Base-by-base conservation (phyloP, 2,888 invertebrate genomes). In the Stomorhina lunata region DNA sequence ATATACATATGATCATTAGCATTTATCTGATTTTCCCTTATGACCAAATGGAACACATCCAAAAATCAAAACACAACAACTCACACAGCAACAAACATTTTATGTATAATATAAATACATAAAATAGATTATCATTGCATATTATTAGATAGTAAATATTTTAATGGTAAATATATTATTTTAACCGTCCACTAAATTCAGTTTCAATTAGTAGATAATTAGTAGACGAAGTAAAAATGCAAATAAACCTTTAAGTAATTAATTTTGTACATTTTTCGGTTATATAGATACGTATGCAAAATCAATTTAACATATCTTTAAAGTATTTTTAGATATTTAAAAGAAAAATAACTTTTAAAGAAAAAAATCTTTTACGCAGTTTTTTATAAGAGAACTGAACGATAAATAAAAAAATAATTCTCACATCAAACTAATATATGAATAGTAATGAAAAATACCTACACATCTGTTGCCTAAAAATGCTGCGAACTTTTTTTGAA, bases 1-100 rank as follows among this genome's bases (percentile, higher is more conserved):
- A 77, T 78, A 76, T 29, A 63, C 48, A 71, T 78, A 20, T 43
- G 55, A 76, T 65, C 69, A 78, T 50, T 48, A 61, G 55, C 43
- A 55, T 43, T 66, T 37, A 53, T 48, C 9, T 17, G 17, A 20
- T 48, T 63, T 55, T 53, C 22, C 43, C 68, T 48, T 53, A 29
- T 34, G 20, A 65, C n/a, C 15, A 37, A 53, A 40, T 43, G 59
- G 32, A 40, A 61, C 20, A 68, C 37, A 61, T 25, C 29, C 34
- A 77, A 75, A 25, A 63, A 65, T 40, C 4, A 40, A 48, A 25
- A 48, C 3, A 34, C 2, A 22, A 48, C n/a, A 50, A 12, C 57
- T 75, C 34, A 48, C 68, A 61, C 63, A 57, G 48, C 34, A 65
- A 66, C 78, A 65, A 65, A 66, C 37, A 10, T 43, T 43, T 29